These are phyloP conservation scores for Cyanoramphus novaezelandiae DNA, from an alignment of 2,113 vertebrate genomes.

Conservation along the genomic window DNA sequence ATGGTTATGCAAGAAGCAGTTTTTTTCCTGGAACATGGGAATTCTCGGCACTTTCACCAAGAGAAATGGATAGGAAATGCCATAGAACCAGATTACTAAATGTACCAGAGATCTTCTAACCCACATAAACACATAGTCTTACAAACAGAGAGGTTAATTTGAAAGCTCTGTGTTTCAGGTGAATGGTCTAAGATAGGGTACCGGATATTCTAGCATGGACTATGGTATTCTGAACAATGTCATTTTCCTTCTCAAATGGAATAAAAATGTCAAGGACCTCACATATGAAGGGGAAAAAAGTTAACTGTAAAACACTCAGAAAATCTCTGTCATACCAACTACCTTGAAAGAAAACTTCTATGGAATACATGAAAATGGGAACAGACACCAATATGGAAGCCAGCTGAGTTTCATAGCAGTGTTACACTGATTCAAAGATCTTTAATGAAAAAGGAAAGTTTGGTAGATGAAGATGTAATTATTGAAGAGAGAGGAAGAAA, in stretches of 20 bases:
- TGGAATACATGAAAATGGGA: not conserved
- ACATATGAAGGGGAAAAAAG: not conserved
- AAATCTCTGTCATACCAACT: not conserved
- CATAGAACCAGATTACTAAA: not conserved
- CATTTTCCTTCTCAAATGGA: not conserved
- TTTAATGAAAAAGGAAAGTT: not conserved
- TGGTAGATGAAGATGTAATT: not conserved
- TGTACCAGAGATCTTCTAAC: not conserved
- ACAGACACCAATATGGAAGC: not conserved
- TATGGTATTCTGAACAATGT: not conserved
- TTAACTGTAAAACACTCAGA: not conserved
- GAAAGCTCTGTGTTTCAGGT: not conserved
- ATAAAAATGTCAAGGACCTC: not conserved
- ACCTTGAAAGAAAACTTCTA: not conserved
- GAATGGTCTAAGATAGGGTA: not conserved
- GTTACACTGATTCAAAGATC: not conserved
- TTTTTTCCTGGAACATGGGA: rapidly evolving
- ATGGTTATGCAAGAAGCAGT: not conserved
- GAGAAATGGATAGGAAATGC: not conserved
- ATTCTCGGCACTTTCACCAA: not conserved
- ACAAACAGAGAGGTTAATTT: not conserved
- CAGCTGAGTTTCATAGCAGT: not conserved
- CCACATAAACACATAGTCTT: not conserved
- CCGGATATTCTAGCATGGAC: not conserved
- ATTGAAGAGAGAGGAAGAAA: not conserved